Evolutionary conservation across 2,888 invertebrate species (phyloP), one percentile per base, ranked within the genome.

Genomic region (Eupsilia transversa): DNA sequence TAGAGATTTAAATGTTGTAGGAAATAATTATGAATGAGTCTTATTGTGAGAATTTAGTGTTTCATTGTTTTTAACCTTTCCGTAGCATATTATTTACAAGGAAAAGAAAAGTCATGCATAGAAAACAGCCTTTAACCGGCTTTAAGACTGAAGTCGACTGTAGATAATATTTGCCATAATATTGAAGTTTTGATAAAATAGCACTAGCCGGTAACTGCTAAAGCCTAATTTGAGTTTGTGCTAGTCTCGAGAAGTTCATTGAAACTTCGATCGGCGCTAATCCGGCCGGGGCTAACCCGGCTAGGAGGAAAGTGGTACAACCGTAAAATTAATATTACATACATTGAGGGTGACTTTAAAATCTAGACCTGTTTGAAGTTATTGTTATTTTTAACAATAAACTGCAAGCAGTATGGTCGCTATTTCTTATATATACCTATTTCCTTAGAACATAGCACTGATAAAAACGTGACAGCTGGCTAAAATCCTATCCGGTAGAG

Each of bases 191-290:
- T 69, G 27, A 59, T 61, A 33, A 41, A 72, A 83, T 65, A 66
- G 74, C 67, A n/a, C 69, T 64, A 35, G 23, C 54, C 54, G 43
- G 30, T 64, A 61, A 65, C 59, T 49, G 33, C 54, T 72, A n/a
- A 63, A 61, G 66, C 68, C 27, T 72, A 81, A 81, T 77, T 83
- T 72, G 64, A 86, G 68, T 75, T 78, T 43, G 72, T 46, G 66
- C 57, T 60, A 76, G 66, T 68, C 60, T 72, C 43, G 73, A 73
- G 74, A 74, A 82, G 77, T 86, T 85, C 72, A 74, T 77, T 76
- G 79, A 77, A 87, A 85, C 80, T 87, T 83, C 75, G 73, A 75
- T 79, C 74, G 67, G 23, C 30, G 33, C 79, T 78, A 83, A 86
- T 78, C 74, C 76, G 67, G 66, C 64, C 27, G 65, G 60, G 79